phyloP scores from a whole-genome alignment of 2,888 invertebrate genomes.

The Protula sp. region DNA sequence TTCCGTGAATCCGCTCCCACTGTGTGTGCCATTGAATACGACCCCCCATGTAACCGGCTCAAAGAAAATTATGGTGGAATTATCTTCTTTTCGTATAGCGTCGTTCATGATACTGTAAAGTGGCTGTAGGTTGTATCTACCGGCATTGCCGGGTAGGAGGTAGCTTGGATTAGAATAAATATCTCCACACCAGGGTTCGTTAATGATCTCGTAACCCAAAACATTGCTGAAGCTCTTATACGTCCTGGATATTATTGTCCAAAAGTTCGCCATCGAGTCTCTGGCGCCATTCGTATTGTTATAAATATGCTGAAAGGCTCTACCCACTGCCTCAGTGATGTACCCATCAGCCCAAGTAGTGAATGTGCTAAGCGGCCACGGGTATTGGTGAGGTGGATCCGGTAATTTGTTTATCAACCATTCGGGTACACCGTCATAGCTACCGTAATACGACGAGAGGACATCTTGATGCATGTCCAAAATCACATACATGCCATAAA shows the following conservation, averaged over 20 bases:
- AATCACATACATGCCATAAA: constrained; percentile 29
- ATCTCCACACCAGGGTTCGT: constrained; percentile 41
- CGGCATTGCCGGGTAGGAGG: constrained; percentile 34
- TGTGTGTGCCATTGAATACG: constrained; percentile 15
- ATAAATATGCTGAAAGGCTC: constrained; percentile 35
- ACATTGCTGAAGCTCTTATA: constrained; percentile 24
- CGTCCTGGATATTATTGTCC: constrained; percentile 24
- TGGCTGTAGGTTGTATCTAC: constrained; percentile 27
- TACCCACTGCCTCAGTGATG: constrained; percentile 29
- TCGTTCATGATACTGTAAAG: constrained; percentile 26
- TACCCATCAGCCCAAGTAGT: constrained; percentile 27
- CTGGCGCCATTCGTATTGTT: constrained; percentile 24
- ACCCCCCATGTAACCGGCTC: constrained; percentile 42
- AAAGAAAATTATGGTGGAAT: constrained; percentile 31
- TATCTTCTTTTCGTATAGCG: constrained; percentile 31
- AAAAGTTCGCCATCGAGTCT: constrained; percentile 27
- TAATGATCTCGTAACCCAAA: constrained; percentile 37
- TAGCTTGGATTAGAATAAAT: constrained; percentile 26
- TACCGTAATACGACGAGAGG: constrained; percentile 15
- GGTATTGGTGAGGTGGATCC: constrained; percentile 24
- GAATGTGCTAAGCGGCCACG: constrained; percentile 29
- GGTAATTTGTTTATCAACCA: constrained; percentile 33
- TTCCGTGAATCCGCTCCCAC: constrained; percentile 29
- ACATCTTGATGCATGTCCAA: constrained; percentile 40
- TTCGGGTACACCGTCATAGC: constrained; percentile 34